Evolutionary conservation across 2,888 invertebrate genomes (phyloP).

Genomic region (Bombylius discolor): DNA sequence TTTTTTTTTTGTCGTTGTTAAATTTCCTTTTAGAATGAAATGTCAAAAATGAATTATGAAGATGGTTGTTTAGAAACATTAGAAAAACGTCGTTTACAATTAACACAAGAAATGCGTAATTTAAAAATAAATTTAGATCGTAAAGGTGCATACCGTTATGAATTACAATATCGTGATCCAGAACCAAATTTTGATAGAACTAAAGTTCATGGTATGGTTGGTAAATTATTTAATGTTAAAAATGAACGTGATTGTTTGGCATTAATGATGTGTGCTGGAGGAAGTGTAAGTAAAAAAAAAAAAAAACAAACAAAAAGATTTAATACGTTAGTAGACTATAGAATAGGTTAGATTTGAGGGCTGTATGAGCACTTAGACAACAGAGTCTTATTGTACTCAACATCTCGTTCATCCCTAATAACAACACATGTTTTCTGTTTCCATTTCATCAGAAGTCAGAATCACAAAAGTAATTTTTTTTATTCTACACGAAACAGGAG

Average conservation of each 20-base stretch:
- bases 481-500: no score
- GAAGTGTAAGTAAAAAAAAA: slow-evolving; percentile 45
- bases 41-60: slow-evolving; percentile 45
- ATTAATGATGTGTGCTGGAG: slow-evolving; percentile 74
- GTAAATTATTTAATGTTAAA: slow-evolving; percentile 60
- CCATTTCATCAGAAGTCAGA: no score
- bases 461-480: no score
- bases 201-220: slow-evolving; percentile 64
- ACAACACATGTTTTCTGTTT: no score
- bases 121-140: slow-evolving; percentile 33
- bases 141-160: slow-evolving; percentile 27
- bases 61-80: slow-evolving; percentile 46
- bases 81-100: slow-evolving; percentile 36
- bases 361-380: no score
- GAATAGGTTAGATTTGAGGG: no score
- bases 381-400: no score
- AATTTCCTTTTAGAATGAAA: slow-evolving; percentile 35
- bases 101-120: slow-evolving; percentile 43
- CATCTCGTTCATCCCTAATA: no score
- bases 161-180: slow-evolving; percentile 67
- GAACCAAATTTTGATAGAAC: slow-evolving; percentile 53
- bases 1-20: background rate
- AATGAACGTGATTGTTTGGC: slow-evolving; percentile 62
- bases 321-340: no score
- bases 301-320: background rate